Evolutionary conservation across 92 coral and sea anemone species (phyloP), one percentile per base, ranked within the genome.

Genomic region (Pocillopora grandis): DNA sequence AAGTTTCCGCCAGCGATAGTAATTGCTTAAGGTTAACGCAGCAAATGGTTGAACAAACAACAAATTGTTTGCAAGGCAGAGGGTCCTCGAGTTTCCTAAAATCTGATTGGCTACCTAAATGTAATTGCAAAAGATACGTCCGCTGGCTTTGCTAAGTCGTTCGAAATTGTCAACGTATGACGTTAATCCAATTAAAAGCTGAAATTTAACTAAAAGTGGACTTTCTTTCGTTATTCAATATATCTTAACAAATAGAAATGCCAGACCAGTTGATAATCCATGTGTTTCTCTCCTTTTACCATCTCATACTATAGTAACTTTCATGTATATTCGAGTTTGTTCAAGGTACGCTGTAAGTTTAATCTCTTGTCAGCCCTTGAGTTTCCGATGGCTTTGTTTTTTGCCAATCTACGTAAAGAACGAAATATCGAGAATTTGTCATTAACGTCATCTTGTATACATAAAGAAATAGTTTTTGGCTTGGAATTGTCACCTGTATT

Each of bases 1-100:
- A 63, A 14, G 2, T 16, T 79, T 15, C 71, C 59, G 18, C 5
- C 49, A 80, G 5, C 62, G 6, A 60, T n/a, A 35, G 19, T 81
- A 58, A 81, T 81, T 71, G 85, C 85, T 57, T 37, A 70, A 69
- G 85, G 15, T 71, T 58, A 62, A 69, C 66, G 36, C 42, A 65
- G 55, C 15, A 69, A 56, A 27, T 65, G 17, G 49, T 23, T 52
- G 60, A 80, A 20, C 63, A 71, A 80, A 80, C 23, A 57, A 6
- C 18, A 80, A 77, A 78, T 63, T 19, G 55, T 68, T 80, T 70
- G 76, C 20, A n/a, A 80, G 63, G 36, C 35, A 14, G 66, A 15
- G 35, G 36, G 58, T 23, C 57, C 76, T 68, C 59, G 84, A 70
- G 58, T 37, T 14, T 69, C 66, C 8, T 20, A 48, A 48, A 23